Base-by-base conservation (phyloP, 2,888 invertebrate species). In the Hypomecis punctinalis region DNA sequence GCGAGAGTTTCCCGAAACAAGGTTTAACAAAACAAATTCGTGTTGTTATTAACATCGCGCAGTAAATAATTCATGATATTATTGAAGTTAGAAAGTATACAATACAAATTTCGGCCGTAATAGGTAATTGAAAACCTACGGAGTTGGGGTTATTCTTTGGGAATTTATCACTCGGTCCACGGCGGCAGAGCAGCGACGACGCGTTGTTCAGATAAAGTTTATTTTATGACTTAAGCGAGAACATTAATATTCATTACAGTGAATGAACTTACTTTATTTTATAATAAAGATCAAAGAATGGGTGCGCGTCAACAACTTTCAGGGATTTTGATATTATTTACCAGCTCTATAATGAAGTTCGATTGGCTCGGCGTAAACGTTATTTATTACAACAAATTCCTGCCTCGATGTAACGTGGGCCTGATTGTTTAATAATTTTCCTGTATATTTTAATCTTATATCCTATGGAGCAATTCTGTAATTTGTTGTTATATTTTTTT, bases 191-290 rank as follows among this genome's bases (percentile, higher is more conserved):
- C 70, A 70, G 81, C 83, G 83, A 82, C 82, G 86, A 87, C 86
- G 88, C 88, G 82, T 85, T 87, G 85, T 83, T 83, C 84, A 82
- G 89, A 89, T 90, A 90, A 91, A 91, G 88, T 91, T 91, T 89
- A 91, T 90, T 91, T 92, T 91, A 91, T 91, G 88, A 88, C 88
- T 89, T 88, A 88, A 89, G 84, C 87, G 84, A 87, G 86, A 86
- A 82, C 91, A 91, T 92, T 92, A 91, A 91, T 91, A 91, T 91
- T 91, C 92, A 91, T 91, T 91, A 91, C 86, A 77, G 84, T 76
- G 84, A 91, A 91, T 91, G 88, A 90, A 91, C 88, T 88, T 88
- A 91, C 83, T 92, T 91, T 90, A 91, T 89, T 89, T 86, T 86
- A 85, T 86, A 90, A 88, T 90, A 89, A 87, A 88, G 87, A 89